These are phyloP conservation scores for Cephus pulcher DNA, from an alignment of 2,888 invertebrate genomes.

Conservation along the genomic window DNA sequence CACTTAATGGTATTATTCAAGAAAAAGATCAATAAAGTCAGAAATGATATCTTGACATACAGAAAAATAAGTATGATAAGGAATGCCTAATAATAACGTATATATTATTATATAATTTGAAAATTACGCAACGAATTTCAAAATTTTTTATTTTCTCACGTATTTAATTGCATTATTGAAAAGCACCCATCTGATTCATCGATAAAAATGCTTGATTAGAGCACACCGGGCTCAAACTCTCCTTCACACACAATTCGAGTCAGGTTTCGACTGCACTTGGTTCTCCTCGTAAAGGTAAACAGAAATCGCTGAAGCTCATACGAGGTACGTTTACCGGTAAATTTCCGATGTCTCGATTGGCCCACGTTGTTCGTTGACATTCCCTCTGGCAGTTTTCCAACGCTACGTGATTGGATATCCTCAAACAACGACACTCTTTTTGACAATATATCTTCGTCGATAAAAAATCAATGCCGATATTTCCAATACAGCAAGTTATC, in stretches of 20 bases:
- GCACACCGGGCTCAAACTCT: neutral
- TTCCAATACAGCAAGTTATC: neutral
- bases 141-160: neutral
- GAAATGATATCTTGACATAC: neutral
- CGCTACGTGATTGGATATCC: conserved; percentile 35
- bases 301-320: conserved; percentile 18
- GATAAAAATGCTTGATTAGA: neutral
- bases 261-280: neutral
- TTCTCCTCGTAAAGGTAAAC: conserved; percentile 21
- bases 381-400: conserved; percentile 37
- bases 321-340: conserved; percentile 30
- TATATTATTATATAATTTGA: neutral
- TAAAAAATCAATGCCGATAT: neutral
- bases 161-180: neutral
- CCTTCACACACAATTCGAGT: neutral
- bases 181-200: neutral
- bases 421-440: conserved; percentile 14
- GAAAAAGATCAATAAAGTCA: neutral
- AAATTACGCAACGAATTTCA: no score
- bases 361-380: conserved; percentile 24
- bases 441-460: neutral
- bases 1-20: neutral
- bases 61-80: no score
- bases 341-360: conserved; percentile 32
- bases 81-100: neutral